Evolutionary conservation across 1,140 invertebrate genomes (phyloP), one percentile per base, ranked within the genome.

Genomic region (Samia ricini): DNA sequence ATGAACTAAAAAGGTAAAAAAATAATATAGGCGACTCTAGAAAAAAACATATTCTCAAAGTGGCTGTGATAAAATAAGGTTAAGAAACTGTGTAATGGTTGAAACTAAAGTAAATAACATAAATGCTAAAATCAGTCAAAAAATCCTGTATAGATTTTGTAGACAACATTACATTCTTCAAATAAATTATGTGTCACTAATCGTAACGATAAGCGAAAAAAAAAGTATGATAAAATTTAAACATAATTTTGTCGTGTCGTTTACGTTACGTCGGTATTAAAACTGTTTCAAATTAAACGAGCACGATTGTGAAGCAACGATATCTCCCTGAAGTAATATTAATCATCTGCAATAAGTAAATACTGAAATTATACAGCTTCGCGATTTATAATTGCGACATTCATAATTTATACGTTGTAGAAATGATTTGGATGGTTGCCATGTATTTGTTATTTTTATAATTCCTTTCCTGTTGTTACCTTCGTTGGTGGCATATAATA

Each of bases 341-440:
- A 66, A 63, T 76, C 69, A 69, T 76, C 54, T 49, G 61, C 68
- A 71, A 76, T 73, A 73, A 71, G 69, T 73, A 73, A 71, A 68
- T 73, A 67, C 66, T 66, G 56, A 66, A 12, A 24, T 57, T 68
- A 48, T 58, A 42, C 33, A 15, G 49, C 23, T 36, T 56, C 48
- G 36, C 67, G 52, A 69, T 64, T 71, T 66, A 56, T 62, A 71
- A 65, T 56, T 62, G 42, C 56, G 52, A 33, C 23, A 36, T 71
- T 67, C 52, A 61, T 58, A 54, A 64, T 64, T 60, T 60, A 33
- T 56, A 36, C 26, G n/a, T n/a, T n/a, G n/a, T 24, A 19, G 29
- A 36, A 56, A 36, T 56, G n/a, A 56, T 22, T 55, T 55, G 52
- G 24, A 55, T 24, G 52, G 52, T 24, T 55, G 52, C 52, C 52